Base-by-base conservation (phyloP, 2,113 vertebrate genomes). In the Strix uralensis region DNA sequence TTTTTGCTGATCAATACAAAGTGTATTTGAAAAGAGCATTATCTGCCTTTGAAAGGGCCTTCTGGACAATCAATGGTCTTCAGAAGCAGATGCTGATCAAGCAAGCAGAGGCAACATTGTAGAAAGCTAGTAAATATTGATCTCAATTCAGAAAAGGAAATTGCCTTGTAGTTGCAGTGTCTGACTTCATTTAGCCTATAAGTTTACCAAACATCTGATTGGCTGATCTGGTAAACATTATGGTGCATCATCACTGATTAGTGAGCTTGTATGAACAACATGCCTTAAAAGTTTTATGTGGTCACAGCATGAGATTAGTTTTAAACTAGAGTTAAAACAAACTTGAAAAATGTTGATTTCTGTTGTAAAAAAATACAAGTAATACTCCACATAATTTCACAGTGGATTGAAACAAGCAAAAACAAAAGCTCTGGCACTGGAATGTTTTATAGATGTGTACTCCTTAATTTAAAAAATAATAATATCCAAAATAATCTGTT, bases 1-100 rank as follows among this genome's bases (percentile, higher is more conserved):
- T 91, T 97, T 96, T 96, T 90, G 86, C 96, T 93, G 97, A 99
- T 99, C 98, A 98, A 98, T 98, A 98, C 97, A 99, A 98, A 99
- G 71, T 89, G 63, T 74, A 86, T 98, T 99, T 98, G 96, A 97
- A 98, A 98, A 97, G 92, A 98, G 93, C 95, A 98, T 98, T 98
- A 98, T 97, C 97, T 96, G 86, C 86, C 97, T 97, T 98, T 98
- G 97, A 98, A 96, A 98, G 98, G 98, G 86, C 92, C 96, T 98
- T 92, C 96, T 89, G 97, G 97, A 96, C 98, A 97, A 98, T 98
- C 98, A 98, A 98, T 98, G 98, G 96, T 98, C 97, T 98, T 97
- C 98, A 97, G 97, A 98, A 98, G 97, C 96, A 98, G 97, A 98
- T 98, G 98, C 98, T 98, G 98, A 98, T 98, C 98, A 98, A 98